phyloP scores from a whole-genome alignment of 2,888 invertebrate species.

The Macrophya annulata region DNA sequence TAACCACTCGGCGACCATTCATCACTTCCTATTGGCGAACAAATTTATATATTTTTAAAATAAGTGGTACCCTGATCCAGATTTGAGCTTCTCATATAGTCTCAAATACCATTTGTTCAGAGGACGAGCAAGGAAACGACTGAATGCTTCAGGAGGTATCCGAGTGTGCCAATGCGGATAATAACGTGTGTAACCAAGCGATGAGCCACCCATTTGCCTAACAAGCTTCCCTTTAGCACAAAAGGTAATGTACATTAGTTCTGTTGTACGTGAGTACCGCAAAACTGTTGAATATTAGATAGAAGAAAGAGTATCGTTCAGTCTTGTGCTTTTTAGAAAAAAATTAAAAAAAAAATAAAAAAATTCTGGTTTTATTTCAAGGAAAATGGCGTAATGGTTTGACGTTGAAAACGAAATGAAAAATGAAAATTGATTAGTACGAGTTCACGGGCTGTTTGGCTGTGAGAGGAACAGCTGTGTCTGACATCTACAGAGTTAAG shows the following conservation, averaged over 20 bases:
- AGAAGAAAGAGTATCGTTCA: neutral
- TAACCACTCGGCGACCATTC: neutral
- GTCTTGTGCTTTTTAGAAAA: neutral
- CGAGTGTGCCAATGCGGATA: constrained; percentile 24
- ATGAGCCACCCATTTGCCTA: constrained; percentile 20
- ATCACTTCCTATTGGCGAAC: constrained; percentile 14
- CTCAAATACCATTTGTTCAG: constrained; percentile 11
- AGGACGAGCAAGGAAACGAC: neutral
- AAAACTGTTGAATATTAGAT: constrained; percentile 12
- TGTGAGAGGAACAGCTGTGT: constrained; percentile 33
- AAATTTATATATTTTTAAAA: neutral
- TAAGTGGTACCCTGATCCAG: neutral
- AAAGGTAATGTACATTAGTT: constrained; percentile 2
- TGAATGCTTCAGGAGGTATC: neutral
- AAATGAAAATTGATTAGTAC: constrained; percentile 35
- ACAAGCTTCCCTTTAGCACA: neutral
- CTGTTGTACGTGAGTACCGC: neutral
- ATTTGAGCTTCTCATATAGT: constrained; percentile 4
- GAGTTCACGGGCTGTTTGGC: constrained; percentile 15
- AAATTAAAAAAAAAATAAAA: no score
- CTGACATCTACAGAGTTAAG: constrained; percentile 38
- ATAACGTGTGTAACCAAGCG: constrained; percentile 20
- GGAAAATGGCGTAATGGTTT: neutral
- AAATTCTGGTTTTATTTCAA: neutral
- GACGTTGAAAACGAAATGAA: neutral